Evolutionary conservation across 2,797 vertebrate species (phyloP).

Genomic region (Diplodus sargus): DNA sequence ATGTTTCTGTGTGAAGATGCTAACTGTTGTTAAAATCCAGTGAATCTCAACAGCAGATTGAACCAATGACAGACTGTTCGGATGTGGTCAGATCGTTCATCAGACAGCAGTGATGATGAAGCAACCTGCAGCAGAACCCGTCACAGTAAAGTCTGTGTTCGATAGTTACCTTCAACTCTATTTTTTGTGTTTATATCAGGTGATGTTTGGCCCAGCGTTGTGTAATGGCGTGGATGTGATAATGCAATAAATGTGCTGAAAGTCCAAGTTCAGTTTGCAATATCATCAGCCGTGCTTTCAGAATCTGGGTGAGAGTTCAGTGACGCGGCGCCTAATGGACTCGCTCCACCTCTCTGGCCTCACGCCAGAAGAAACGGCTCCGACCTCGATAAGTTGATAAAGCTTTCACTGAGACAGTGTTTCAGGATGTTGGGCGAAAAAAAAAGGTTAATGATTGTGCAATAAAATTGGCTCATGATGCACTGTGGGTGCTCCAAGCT

Average conservation of each 20-base stretch:
- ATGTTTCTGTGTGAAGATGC: neutral
- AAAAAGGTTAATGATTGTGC: neutral
- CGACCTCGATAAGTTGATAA: conserved; percentile 11
- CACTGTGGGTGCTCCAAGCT: neutral
- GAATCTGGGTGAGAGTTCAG: conserved; percentile 41
- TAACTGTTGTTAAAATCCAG: neutral
- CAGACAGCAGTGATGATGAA: neutral
- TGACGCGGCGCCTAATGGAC: neutral
- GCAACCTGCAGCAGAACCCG: neutral
- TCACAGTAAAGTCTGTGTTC: neutral
- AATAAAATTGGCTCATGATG: neutral
- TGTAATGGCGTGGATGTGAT: neutral
- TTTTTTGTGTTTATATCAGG: neutral
- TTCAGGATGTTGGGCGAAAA: neutral
- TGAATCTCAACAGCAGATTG: neutral
- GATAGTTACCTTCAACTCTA: neutral
- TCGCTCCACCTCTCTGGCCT: conserved; percentile 33
- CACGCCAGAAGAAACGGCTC: conserved; percentile 13
- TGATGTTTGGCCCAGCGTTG: neutral
- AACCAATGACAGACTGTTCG: neutral
- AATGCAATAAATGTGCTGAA: conserved; percentile 1
- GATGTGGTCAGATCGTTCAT: neutral
- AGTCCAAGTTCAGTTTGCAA: conserved; percentile 30
- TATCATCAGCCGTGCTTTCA: neutral
- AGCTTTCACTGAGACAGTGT: neutral